Evolutionary conservation across 37 sponge, comb jelly and placozoan genomes (phyloP), one percentile per base, ranked within the genome.

Genomic region (Theonella swinhoei): DNA sequence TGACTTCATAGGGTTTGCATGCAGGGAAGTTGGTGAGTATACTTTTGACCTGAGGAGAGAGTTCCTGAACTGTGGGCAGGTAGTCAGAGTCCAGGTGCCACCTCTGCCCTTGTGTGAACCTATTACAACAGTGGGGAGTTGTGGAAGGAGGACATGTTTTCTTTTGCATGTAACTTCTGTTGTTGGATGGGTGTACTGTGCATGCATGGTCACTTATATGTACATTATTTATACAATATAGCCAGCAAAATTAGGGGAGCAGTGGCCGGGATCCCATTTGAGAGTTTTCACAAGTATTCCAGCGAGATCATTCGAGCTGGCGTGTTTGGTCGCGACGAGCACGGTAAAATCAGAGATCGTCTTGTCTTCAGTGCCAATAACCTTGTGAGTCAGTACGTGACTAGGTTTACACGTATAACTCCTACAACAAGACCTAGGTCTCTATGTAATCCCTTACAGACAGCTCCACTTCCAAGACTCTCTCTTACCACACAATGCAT

Each of bases 1-100:
- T 9, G 97, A 97, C 80, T 97, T 97, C 78, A 94, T 97, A 64
- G 97, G 97, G 29, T 94, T 94, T 80, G 95, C 93, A 24, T 91
- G 93, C 61, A 61, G 96, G 35, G 92, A 96, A 80, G 86, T 96
- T 33, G 91, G 91, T 82, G 39, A 78, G 89, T 73, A 47, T 17
- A 47, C n/a, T n/a, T n/a, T n/a, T n/a, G n/a, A n/a, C n/a, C n/a
- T n/a, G n/a, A n/a, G n/a, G n/a, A n/a, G n/a, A n/a, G n/a, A n/a
- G n/a, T n/a, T n/a, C n/a, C n/a, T n/a, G n/a, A n/a, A n/a, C n/a
- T n/a, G n/a, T n/a, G n/a, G n/a, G n/a, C n/a, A n/a, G n/a, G n/a
- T n/a, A n/a, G n/a, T n/a, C n/a, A n/a, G n/a, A n/a, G n/a, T n/a
- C n/a, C n/a, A 20, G 19, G 20, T 59, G 61, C 20, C 20, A 20